These are phyloP conservation scores for Cynopterus sphinx DNA, from an alignment of 2,797 vertebrate species.

Conservation along the genomic window DNA sequence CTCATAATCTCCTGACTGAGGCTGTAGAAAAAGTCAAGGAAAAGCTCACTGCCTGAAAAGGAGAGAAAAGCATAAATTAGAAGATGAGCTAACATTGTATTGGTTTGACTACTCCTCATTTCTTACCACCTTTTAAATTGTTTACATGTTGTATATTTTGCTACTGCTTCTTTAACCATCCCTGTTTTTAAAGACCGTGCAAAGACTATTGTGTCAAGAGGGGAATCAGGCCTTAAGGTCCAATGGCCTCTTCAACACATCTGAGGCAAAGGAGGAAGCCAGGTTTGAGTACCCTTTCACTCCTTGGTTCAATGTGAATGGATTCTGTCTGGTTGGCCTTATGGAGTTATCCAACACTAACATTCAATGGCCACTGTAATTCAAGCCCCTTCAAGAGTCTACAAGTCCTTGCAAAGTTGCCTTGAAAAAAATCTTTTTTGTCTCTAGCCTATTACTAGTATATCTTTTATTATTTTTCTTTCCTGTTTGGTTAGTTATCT, in stretches of 20 bases:
- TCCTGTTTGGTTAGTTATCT: neutral
- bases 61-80: conserved; percentile 13
- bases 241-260: neutral
- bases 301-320: neutral
- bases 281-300: neutral
- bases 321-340: neutral
- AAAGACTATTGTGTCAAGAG: neutral
- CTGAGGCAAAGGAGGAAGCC: neutral
- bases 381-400: neutral
- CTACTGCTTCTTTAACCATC: neutral
- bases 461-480: neutral
- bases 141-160: neutral
- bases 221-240: neutral
- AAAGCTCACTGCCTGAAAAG: neutral
- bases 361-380: neutral
- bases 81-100: neutral
- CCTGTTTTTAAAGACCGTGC: neutral
- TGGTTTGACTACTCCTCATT: neutral
- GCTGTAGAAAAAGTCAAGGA: neutral
- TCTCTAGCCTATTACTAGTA: neutral
- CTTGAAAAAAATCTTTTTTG: neutral
- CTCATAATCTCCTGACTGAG: conserved; percentile 31
- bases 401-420: neutral
- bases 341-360: neutral
- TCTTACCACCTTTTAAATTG: conserved; percentile 26